These are phyloP conservation scores for Erebia ligea DNA, from an alignment of 2,888 invertebrate genomes.

Conservation along the genomic window DNA sequence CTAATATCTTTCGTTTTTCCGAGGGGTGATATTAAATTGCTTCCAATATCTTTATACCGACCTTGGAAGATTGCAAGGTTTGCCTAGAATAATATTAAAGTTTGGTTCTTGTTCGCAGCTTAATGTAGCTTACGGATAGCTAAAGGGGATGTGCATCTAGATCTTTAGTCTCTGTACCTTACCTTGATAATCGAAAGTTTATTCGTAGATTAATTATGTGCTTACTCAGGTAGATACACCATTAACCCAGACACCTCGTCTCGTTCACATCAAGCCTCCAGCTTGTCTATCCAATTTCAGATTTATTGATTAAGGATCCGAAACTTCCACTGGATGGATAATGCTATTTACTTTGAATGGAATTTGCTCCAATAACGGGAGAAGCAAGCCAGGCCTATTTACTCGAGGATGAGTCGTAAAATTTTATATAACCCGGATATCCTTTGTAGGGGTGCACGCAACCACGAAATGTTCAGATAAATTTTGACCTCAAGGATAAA, in stretches of 20 bases:
- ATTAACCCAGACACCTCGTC: slow-evolving; percentile 14
- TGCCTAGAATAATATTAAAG: slow-evolving; percentile 5
- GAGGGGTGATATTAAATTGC: slow-evolving; percentile 23
- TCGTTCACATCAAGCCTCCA: not conserved
- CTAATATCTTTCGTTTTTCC: slow-evolving; percentile 27
- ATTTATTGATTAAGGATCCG: slow-evolving; percentile 54
- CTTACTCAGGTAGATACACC: not conserved
- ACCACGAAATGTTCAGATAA: slow-evolving; percentile 22
- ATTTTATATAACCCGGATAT: slow-evolving; percentile 28
- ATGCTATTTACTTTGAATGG: slow-evolving; percentile 37
- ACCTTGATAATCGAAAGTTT: not conserved
- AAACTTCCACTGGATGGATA: slow-evolving; percentile 44
- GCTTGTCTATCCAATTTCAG: slow-evolving; percentile 48
- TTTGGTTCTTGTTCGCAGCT: not conserved
- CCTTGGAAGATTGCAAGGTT: slow-evolving; percentile 18
- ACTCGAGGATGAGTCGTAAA: slow-evolving; percentile 26
- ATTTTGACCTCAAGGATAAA: slow-evolving; percentile 17
- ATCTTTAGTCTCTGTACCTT: not conserved
- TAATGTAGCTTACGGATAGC: not conserved
- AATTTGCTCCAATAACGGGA: slow-evolving; percentile 35
- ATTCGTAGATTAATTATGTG: not conserved
- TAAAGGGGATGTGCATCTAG: not conserved
- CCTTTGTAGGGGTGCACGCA: slow-evolving; percentile 22
- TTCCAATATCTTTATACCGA: slow-evolving; percentile 15
- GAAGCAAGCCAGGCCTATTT: slow-evolving; percentile 21